Conservation (phyloP, 2,113 vertebrate species). For the Promerops cafer region DNA sequence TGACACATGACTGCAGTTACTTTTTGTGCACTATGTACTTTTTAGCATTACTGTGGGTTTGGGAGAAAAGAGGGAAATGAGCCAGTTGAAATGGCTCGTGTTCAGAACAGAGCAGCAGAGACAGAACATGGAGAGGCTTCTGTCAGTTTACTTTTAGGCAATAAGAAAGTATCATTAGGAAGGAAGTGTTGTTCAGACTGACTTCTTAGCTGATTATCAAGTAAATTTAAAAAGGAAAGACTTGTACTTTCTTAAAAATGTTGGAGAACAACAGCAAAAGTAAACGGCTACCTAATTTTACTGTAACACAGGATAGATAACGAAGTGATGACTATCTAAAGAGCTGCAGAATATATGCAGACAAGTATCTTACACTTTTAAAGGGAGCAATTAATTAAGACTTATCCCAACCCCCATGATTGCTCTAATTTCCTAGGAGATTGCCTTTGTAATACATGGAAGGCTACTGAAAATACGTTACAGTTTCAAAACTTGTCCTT, state of each 20-base stretch:
- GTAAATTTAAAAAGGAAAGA: not conserved
- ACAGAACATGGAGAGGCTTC: not conserved
- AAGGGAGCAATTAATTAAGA: not conserved
- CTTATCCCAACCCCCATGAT: not conserved
- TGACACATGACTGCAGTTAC: not conserved
- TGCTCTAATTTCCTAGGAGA: not conserved
- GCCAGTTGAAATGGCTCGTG: not conserved
- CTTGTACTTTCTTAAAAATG: not conserved
- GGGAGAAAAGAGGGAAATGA: not conserved
- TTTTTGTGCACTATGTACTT: not conserved
- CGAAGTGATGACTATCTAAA: not conserved
- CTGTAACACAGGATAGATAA: not conserved
- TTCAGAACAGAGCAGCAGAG: not conserved
- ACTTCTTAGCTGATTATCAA: not conserved
- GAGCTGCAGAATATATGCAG: not conserved
- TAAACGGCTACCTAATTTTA: not conserved
- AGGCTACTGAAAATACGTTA: not conserved
- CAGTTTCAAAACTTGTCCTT: not conserved
- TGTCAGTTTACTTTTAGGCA: rapidly evolving
- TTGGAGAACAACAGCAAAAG: not conserved
- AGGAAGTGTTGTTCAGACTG: not conserved
- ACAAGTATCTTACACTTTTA: not conserved
- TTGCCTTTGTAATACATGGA: not conserved
- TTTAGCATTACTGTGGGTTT: not conserved
- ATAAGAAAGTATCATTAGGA: not conserved